Base-by-base conservation (phyloP, 1,140 invertebrate genomes). In the Andrena cerasifolii region DNA sequence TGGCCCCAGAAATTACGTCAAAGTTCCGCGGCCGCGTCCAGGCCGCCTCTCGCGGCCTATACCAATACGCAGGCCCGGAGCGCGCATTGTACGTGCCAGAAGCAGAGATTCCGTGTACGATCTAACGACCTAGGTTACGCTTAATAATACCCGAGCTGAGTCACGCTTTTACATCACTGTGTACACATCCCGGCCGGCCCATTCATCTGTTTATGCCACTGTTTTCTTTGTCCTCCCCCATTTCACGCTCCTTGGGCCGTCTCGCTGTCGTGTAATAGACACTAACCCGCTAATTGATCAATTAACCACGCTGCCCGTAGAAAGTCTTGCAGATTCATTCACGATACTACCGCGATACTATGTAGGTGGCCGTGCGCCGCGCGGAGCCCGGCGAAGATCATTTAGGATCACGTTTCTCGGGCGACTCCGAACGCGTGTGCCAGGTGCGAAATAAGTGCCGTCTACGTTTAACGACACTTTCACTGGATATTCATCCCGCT, bases 71-170 rank as follows among this genome's bases (percentile, higher is more conserved):
- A 73, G 49, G 71, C 33, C 24, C n/a, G 40, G 33, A 28, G 28
- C 31, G 49, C 24, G 16, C 16, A 31, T n/a, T 36, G 31, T 40
- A 49, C 21, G 47, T 21, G 36, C 43, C 33, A 33, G 54, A 71
- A 36, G 33, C 67, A 28, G 18, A 18, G 28, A 31, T 24, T 67
- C 53, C 51, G 28, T 24, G 45, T 36, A 24, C 31, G 45, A 53
- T 73, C 47, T 54, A 67, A 45, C 43, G 53, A 36, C 62, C 40
- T n/a, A 18, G 36, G 36, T 65, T 74, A 56, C 40, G 59, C 72
- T 54, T 66, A 66, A 75, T 63, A 75, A 75, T 75, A 67, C 53
- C 36, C 33, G 26, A 56, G 72, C 72, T 75, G 72, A 75, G 63
- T 75, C 72, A 75, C 51, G 62, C 51, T 40, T 31, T 67, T 43